Evolutionary conservation across 2,797 vertebrate genomes (phyloP).

Genomic region (Pelochelys cantorii): DNA sequence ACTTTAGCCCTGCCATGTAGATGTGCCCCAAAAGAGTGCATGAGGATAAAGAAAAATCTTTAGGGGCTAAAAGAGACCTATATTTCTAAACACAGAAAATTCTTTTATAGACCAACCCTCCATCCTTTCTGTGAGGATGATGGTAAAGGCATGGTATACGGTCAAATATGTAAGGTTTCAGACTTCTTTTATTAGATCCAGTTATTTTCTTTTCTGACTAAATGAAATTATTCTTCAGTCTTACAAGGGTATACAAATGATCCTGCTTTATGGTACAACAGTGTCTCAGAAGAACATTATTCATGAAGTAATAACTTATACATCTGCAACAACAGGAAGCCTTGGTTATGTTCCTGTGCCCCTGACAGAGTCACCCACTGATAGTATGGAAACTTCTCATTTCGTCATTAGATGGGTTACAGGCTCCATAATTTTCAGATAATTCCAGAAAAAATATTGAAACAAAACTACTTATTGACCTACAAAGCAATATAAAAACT

Average conservation of each 20-base stretch:
- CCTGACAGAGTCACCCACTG: background rate
- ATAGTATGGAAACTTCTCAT: slow-evolving; percentile 39
- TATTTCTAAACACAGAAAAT: background rate
- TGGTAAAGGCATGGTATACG: background rate
- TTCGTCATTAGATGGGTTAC: slow-evolving; percentile 16
- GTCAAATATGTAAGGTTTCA: background rate
- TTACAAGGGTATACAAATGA: background rate
- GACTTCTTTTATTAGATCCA: background rate
- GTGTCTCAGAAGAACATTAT: background rate
- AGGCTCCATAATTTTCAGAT: background rate
- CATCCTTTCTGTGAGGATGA: background rate
- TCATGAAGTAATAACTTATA: slow-evolving; percentile 5
- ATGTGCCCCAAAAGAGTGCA: background rate
- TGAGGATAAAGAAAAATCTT: background rate
- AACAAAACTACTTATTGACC: slow-evolving; percentile 48
- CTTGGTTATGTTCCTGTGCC: background rate
- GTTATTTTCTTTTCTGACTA: background rate
- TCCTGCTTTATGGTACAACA: background rate
- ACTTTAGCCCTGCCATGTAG: no score
- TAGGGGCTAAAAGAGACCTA: background rate
- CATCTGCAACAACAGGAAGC: background rate
- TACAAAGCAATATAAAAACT: slow-evolving; percentile 37
- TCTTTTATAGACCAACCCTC: background rate
- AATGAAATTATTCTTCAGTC: background rate
- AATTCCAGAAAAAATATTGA: slow-evolving; percentile 48